Base-by-base conservation (phyloP, 2,888 invertebrate species). In the Drosophila nr. perissopoda region DNA sequence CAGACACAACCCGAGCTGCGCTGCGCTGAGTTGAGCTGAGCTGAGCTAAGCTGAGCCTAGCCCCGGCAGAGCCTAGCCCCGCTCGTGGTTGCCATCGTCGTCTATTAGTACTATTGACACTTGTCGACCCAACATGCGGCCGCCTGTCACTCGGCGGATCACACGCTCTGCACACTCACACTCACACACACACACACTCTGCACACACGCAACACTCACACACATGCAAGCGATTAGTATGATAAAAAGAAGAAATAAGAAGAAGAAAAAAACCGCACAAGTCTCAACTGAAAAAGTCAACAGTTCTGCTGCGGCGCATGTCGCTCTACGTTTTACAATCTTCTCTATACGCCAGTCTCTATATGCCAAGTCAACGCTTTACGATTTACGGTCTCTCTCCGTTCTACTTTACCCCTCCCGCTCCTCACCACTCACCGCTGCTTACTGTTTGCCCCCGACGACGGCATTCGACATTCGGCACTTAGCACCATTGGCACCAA, bases 21-120 rank as follows among this genome's bases (percentile, higher is more conserved):
- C 38, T 13, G 42, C 1, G 42, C 1, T 0, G 42, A 6, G 42
- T 11, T 2, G 21, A 13, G 21, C 10, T 0, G 42, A 21, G 42
- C 13, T 7, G 21, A 25, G 25, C 16, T 45, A 16, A 25, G 25
- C 45, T 38, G 29, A 25, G 56, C 60, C 48, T 34, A 21, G 54
- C 29, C 48, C n/a, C 34, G 13, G 31, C 34, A 51, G 11, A 36
- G 70, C 75, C 75, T 65, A 75, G 77, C 71, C 73, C 62, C 62
- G 60, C 56, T 56, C 27, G 16, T 49, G 60, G 80, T 75, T 69
- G 79, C 51, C 66, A 45, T 16, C 45, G 45, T 25, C 83, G 76
- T 76, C 89, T 85, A 91, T 90, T 91, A 90, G 89, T 90, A 90
- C 90, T 91, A 91, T 91, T 91, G 90, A 91, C 91, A 91, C 90